phyloP scores from a whole-genome alignment of 2,113 vertebrate genomes.

The Turnix velox region DNA sequence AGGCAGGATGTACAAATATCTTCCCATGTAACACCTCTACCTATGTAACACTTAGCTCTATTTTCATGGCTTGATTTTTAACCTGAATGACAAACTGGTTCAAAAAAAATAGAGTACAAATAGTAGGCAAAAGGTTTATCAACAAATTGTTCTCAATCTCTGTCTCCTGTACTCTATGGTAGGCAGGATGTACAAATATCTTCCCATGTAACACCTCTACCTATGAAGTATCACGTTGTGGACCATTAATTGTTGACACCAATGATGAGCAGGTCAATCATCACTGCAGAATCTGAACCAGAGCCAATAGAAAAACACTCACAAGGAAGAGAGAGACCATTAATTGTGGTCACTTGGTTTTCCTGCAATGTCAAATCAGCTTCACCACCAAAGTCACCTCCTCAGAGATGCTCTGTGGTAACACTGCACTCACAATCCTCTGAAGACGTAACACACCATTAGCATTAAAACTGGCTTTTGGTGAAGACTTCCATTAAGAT shows the following conservation, averaged over 20 bases:
- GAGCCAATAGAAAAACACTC: not conserved
- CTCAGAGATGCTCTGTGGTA: not conserved
- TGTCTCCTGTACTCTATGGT: not conserved
- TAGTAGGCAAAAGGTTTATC: not conserved
- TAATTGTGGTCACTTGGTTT: not conserved
- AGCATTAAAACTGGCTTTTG: not conserved
- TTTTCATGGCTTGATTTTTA: not conserved
- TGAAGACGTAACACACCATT: not conserved
- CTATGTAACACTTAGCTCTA: too few species aligned
- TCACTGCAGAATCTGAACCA: not conserved
- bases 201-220: not conserved
- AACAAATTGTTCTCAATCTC: not conserved
- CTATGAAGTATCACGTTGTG: not conserved
- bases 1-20: accelerated
- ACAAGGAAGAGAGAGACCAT: not conserved
- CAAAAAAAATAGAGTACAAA: not conserved
- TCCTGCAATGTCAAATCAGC: not conserved
- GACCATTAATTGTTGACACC: not conserved
- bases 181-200: accelerated
- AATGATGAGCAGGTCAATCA: not conserved
- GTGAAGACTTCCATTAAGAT: not conserved
- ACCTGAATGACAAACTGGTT: not conserved
- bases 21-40: not conserved
- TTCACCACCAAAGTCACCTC: not conserved
- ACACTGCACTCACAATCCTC: not conserved